Evolutionary conservation across 2,797 vertebrate genomes (phyloP).

Genomic region (Muscicapa striata): DNA sequence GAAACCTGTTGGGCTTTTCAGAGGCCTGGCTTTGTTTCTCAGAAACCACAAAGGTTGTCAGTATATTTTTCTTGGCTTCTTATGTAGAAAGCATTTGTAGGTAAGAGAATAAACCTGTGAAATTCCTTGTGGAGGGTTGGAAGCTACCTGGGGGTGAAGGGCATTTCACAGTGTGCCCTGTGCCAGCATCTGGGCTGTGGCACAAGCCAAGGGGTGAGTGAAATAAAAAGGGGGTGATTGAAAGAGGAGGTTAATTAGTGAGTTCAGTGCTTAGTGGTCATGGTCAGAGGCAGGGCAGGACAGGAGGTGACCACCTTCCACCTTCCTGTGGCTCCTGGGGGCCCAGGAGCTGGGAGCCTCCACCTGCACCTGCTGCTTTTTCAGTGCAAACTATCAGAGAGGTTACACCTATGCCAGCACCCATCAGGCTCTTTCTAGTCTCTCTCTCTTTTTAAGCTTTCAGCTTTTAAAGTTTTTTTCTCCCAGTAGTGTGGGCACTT

Average conservation of each 20-base stretch:
- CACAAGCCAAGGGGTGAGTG: background rate
- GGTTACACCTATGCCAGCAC: background rate
- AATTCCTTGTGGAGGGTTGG: background rate
- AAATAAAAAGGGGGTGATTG: background rate
- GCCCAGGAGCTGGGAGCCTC: background rate
- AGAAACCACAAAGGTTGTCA: background rate
- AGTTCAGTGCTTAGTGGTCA: background rate
- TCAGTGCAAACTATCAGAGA: background rate
- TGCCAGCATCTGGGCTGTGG: fast-evolving
- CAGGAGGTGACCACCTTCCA: background rate
- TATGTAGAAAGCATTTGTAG: background rate
- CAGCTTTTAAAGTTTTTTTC: background rate
- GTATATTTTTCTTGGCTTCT: background rate
- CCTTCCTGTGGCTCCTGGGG: background rate
- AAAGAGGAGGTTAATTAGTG: background rate
- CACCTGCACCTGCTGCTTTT: background rate
- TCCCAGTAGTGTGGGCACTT: background rate
- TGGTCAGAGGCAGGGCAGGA: background rate
- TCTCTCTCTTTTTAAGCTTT: background rate
- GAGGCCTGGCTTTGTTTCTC: background rate
- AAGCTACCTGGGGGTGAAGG: background rate
- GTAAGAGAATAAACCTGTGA: background rate
- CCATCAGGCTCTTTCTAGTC: fast-evolving
- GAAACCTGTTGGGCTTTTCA: background rate
- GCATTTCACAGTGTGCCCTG: background rate